These are phyloP conservation scores for Porites lobata DNA, from an alignment of 92 coral and sea anemone species.

Conservation along the genomic window DNA sequence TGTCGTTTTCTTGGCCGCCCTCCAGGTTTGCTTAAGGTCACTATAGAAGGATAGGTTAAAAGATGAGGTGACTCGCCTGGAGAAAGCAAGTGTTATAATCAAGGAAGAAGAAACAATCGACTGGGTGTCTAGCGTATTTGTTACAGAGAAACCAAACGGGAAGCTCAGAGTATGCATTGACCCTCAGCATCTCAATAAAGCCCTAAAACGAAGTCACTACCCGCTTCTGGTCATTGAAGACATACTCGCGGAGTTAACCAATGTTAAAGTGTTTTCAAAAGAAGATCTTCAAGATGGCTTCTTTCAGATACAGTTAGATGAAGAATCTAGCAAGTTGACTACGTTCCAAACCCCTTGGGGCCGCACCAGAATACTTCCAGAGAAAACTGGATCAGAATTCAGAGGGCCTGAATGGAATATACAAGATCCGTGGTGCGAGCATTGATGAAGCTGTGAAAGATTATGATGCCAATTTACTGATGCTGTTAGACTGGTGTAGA, in stretches of 20 bases:
- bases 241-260: constrained; percentile 35
- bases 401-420: constrained; percentile 48
- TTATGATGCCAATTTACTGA: constrained; percentile 64
- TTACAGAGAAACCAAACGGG: constrained; percentile 47
- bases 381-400: too few species aligned
- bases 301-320: constrained; percentile 28
- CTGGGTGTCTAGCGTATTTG: constrained; percentile 50
- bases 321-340: constrained; percentile 9
- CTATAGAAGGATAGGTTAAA: constrained; percentile 25
- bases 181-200: constrained; percentile 9
- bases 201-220: constrained; percentile 39
- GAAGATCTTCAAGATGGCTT: constrained; percentile 32
- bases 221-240: constrained; percentile 41
- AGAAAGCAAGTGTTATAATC: constrained; percentile 6
- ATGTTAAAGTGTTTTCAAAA: constrained; percentile 34
- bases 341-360: constrained; percentile 23
- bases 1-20: too few species aligned
- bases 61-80: constrained; percentile 26
- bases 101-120: constrained; percentile 36
- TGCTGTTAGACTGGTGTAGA: constrained; percentile 45
- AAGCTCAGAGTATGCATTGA: constrained; percentile 27
- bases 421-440: constrained; percentile 49
- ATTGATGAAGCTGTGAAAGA: constrained; percentile 50
- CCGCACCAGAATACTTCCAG: not conserved
- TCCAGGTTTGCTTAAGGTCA: too few species aligned